Evolutionary conservation across 2,888 invertebrate species (phyloP), one percentile per base, ranked within the genome.

Genomic region (Cheilosia vulpina): DNA sequence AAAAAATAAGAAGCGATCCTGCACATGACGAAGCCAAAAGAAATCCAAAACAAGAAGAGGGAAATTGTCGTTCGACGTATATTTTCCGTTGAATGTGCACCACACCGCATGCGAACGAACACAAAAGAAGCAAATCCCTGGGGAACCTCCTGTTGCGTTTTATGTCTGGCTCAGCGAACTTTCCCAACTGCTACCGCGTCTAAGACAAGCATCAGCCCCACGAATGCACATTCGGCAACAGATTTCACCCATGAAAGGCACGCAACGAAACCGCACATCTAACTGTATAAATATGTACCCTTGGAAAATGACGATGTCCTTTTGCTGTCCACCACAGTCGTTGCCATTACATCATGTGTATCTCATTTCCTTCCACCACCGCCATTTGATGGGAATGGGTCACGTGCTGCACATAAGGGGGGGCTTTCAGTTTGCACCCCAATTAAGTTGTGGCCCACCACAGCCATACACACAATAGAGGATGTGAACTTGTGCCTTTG

Each of bases 101-200:
- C 50, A 72, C 55, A 58, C 50, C 75, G 50, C 75, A 80, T 80
- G 58, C 45, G 79, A 69, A 58, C 75, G 83, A 69, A 58, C 75
- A 69, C 52, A 73, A 79, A 71, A 19, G 47, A 52, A 34, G 72
- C 66, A 53, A 77, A 68, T 85, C 85, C 72, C 85, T 43, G 24
- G 81, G 77, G 85, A 85, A 77, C 81, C 85, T 85, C 85, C 85
- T 85, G 85, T 85, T 85, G 85, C 85, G 73, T 76, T 71, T 63
- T 52, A 77, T 43, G 85, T 72, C 58, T 76, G 76, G 41, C 41
- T 77, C 62, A 72, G 38, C 50, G 58, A 38, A 53, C 72, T 76
- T 66, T 47, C 27, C 38, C 55, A 62, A 55, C 57, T 21, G 41
- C 63, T 66, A 34, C 57, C 21, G 38, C 43, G 63, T 63, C 50